Percentiles rank a stretch among this genome's conserved stretches.
Conservation (phyloP, 2,888 invertebrate species). For the Synanthedon myopaeformis region DNA sequence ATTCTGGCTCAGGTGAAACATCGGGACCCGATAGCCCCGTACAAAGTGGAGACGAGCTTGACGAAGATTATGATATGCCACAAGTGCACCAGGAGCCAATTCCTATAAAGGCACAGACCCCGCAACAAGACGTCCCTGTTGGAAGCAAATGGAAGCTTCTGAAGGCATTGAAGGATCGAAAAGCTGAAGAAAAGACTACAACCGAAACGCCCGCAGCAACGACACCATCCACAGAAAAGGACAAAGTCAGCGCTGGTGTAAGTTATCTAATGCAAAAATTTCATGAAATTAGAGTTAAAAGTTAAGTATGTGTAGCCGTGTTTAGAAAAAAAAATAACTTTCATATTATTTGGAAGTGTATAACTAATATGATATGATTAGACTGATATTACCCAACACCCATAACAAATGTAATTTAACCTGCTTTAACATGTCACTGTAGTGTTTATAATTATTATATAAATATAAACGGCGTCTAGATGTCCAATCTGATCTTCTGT, state of each 20-base stretch:
- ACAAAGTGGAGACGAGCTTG: slow-evolving; percentile 78
- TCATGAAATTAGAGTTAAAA: slow-evolving; percentile 76
- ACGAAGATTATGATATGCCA: slow-evolving; percentile 73
- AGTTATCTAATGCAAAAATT: slow-evolving; percentile 74
- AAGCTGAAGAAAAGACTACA: slow-evolving; percentile 84
- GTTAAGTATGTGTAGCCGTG: slow-evolving; percentile 31
- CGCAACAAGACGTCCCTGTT: slow-evolving; percentile 68
- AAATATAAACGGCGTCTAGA: too few species aligned
- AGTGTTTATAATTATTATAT: slow-evolving; percentile 3
- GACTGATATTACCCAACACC: slow-evolving; percentile 33
- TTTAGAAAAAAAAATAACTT: slow-evolving; percentile 7
- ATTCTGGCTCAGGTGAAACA: slow-evolving; percentile 84
- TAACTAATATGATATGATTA: slow-evolving; percentile 32
- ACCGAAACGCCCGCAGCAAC: slow-evolving; percentile 75
- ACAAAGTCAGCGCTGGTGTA: slow-evolving; percentile 79
- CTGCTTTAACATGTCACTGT: slow-evolving; percentile 31
- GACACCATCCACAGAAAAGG: slow-evolving; percentile 71
- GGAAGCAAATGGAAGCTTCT: slow-evolving; percentile 92
- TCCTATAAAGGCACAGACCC: slow-evolving; percentile 35
- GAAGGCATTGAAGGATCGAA: slow-evolving; percentile 89
- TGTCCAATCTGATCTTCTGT: too few species aligned
- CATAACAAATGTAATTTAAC: slow-evolving; percentile 18
- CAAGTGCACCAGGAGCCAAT: slow-evolving; percentile 44
- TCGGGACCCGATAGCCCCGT: slow-evolving; percentile 90
- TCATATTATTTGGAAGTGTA: slow-evolving; percentile 15